Percentiles rank a stretch among this genome's conserved stretches.
These are phyloP conservation scores for Eriosoma lanigerum DNA, from an alignment of 1,140 invertebrate genomes.

Conservation along the genomic window DNA sequence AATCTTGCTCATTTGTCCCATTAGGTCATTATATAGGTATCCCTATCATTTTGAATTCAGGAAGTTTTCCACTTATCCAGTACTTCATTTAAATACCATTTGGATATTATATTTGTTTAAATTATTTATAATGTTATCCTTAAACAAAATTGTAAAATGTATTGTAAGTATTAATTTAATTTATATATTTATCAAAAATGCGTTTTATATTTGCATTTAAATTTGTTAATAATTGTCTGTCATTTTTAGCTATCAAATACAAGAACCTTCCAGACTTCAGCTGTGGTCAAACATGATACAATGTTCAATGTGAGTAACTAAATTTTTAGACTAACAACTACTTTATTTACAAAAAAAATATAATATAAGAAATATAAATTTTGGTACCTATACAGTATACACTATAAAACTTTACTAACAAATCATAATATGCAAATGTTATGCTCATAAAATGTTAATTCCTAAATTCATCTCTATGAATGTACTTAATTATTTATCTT, in stretches of 20 bases:
- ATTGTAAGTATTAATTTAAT: constrained; percentile 29
- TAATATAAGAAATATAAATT: too few relatives aligned
- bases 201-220: too few relatives aligned
- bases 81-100: background rate
- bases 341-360: too few relatives aligned
- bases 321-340: too few relatives aligned
- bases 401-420: too few relatives aligned
- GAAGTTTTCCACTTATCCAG: background rate
- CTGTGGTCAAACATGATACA: constrained; percentile 56
- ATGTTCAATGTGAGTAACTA: constrained; percentile 46
- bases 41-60: background rate
- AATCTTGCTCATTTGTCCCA: too few relatives aligned
- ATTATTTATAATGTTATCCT: constrained; percentile 14
- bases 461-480: background rate
- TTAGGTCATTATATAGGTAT: background rate
- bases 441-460: too few relatives aligned
- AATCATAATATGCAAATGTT: background rate
- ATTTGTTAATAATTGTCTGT: background rate
- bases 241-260: constrained; percentile 55
- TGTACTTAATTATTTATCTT: background rate
- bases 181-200: background rate
- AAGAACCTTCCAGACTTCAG: constrained; percentile 57
- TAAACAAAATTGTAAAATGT: constrained; percentile 38
- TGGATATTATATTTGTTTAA: background rate
- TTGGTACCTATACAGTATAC: too few relatives aligned